A percentile compares a stretch with the other conserved stretches of the same genome.
Conservation (phyloP, 2,888 invertebrate genomes). For the Drosophila austrosaltans region DNA sequence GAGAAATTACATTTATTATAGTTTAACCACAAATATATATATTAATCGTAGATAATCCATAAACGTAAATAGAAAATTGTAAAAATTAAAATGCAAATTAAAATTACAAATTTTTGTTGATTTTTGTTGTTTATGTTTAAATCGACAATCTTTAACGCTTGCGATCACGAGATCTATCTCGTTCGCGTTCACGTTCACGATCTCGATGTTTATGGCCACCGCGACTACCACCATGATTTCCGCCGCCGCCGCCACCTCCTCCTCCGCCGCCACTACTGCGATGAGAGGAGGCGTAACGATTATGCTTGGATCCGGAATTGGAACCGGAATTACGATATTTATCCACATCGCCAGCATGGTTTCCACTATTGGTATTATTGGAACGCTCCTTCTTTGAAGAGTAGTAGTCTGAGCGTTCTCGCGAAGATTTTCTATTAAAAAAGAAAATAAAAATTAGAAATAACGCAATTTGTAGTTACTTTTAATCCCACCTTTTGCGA, state of each 20-base stretch:
- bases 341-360: constrained; percentile 67
- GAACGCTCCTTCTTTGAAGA: constrained; percentile 17
- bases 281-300: constrained; percentile 78
- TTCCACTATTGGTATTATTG: constrained; percentile 43
- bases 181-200: constrained; percentile 70
- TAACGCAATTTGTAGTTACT: neutral
- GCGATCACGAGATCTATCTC: constrained; percentile 80
- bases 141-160: constrained; percentile 72
- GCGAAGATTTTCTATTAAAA: constrained; percentile 59
- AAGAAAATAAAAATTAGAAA: neutral
- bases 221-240: constrained; percentile 60
- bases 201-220: constrained; percentile 79
- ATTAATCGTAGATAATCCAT: constrained; percentile 28
- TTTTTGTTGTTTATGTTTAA: neutral
- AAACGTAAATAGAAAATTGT: constrained; percentile 29
- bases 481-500: constrained; percentile 79
- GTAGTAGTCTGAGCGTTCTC: constrained; percentile 76
- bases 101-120: constrained; percentile 3
- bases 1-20: constrained; percentile 50
- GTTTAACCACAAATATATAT: constrained; percentile 26
- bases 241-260: constrained; percentile 45
- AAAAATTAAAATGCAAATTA: constrained; percentile 30
- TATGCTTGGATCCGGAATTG: constrained; percentile 79
- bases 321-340: constrained; percentile 76
- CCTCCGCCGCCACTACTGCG: constrained; percentile 65